Conservation (phyloP, 1,140 invertebrate genomes). For the Drosophila saltans region DNA sequence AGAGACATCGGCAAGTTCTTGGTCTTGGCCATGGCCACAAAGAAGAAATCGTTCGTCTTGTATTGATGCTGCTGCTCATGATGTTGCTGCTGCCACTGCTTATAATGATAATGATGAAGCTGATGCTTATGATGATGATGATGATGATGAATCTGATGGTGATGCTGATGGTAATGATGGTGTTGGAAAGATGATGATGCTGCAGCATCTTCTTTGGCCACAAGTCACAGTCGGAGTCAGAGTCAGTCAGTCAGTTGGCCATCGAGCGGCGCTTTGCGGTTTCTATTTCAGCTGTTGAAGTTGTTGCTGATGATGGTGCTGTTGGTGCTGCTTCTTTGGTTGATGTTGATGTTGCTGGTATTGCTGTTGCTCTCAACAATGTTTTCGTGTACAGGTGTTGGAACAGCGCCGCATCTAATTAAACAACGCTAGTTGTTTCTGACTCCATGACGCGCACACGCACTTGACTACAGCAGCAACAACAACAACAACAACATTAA, state of each 20-base stretch:
- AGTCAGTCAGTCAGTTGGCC: constrained; percentile 76
- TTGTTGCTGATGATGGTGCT: constrained; percentile 14
- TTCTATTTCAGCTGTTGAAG: constrained; percentile 46
- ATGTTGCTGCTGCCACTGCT: constrained; percentile 26
- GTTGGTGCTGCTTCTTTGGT: not conserved
- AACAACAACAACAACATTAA: constrained; percentile 31
- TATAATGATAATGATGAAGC: constrained; percentile 25
- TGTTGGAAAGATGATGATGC: not conserved
- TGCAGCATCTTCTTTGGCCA: constrained; percentile 30
- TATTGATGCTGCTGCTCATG: constrained; percentile 26
- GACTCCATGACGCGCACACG: constrained; percentile 25
- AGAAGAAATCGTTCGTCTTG: constrained; percentile 63
- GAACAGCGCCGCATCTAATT: constrained; percentile 71
- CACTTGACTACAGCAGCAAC: constrained; percentile 19
- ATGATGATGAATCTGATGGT: constrained; percentile 25
- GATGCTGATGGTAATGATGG: constrained; percentile 26
- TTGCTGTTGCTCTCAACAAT: constrained; percentile 16
- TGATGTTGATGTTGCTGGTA: not conserved
- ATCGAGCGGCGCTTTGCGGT: constrained; percentile 78
- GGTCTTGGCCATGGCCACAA: constrained; percentile 65
- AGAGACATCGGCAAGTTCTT: constrained; percentile 60
- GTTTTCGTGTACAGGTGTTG: constrained; percentile 64
- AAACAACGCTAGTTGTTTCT: constrained; percentile 61
- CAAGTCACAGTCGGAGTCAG: constrained; percentile 19
- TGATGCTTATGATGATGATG: constrained; percentile 26